Percentiles rank a stretch among this genome's conserved stretches.
phyloP scores from a whole-genome alignment of 2,797 vertebrate genomes.

The Sebastes kiyomatsui region DNA sequence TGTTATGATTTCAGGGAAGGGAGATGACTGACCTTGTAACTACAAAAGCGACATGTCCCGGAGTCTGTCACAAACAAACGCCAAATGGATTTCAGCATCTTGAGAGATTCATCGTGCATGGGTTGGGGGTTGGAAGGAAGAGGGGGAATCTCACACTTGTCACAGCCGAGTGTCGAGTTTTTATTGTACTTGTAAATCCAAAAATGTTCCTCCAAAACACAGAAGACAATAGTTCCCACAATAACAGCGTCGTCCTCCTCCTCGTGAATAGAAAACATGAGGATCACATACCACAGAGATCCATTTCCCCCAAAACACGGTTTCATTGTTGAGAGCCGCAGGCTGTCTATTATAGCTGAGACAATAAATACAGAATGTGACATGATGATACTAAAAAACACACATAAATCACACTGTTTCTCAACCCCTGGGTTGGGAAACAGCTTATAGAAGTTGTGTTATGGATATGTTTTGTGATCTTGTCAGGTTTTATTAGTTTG shows the following conservation, averaged over 20 bases:
- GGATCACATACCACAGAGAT: constrained; percentile 33
- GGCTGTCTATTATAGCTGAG: constrained; percentile 29
- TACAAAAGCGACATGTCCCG: constrained; percentile 35
- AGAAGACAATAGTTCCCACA: constrained; percentile 13
- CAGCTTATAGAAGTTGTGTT: not conserved
- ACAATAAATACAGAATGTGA: constrained; percentile 43
- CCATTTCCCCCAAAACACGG: not conserved
- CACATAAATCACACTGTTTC: constrained; percentile 39
- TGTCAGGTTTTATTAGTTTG: not conserved
- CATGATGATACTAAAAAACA: constrained; percentile 9
- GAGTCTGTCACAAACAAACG: not conserved
- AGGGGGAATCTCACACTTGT: not conserved
- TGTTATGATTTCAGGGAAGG: constrained; percentile 36
- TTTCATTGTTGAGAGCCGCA: constrained; percentile 26
- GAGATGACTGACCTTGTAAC: constrained; percentile 36
- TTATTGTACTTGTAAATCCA: not conserved
- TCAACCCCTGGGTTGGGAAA: constrained; percentile 1
- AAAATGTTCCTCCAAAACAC: not conserved
- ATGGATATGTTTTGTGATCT: constrained; percentile 2
- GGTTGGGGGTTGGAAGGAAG: not conserved
- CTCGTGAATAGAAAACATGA: constrained; percentile 34
- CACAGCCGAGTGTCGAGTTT: not conserved
- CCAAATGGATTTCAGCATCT: constrained; percentile 15
- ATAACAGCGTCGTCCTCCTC: not conserved
- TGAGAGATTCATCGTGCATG: not conserved